phyloP scores from a whole-genome alignment of 1,140 invertebrate genomes.

The Phortica variegata region DNA sequence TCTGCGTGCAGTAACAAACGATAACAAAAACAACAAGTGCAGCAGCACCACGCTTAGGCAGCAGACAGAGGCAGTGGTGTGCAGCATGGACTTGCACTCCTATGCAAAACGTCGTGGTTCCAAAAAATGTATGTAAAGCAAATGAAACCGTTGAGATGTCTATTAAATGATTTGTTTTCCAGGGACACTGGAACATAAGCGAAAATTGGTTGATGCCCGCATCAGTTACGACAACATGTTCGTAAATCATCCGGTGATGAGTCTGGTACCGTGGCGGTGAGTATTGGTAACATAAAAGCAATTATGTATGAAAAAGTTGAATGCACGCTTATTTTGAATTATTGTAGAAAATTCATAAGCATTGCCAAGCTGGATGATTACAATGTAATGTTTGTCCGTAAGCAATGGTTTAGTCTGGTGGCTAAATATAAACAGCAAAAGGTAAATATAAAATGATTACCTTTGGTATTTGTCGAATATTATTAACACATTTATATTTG shows the following conservation, averaged over 20 bases:
- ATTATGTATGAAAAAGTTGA: too few relatives aligned
- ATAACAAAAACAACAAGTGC: slow-evolving; percentile 6
- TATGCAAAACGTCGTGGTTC: slow-evolving; percentile 41
- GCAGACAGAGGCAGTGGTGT: slow-evolving; percentile 10
- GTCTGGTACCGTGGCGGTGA: slow-evolving; percentile 42
- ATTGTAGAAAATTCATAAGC: slow-evolving; percentile 33
- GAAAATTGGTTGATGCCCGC: slow-evolving; percentile 21
- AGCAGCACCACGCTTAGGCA: slow-evolving; percentile 11
- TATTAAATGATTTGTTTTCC: slow-evolving; percentile 29
- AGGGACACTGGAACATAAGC: slow-evolving; percentile 32
- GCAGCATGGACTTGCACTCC: slow-evolving; percentile 47
- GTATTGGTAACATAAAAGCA: slow-evolving; percentile 1
- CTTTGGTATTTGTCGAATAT: not conserved
- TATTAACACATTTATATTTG: not conserved
- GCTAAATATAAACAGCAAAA: slow-evolving; percentile 42
- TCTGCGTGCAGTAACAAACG: too few relatives aligned
- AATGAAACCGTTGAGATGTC: too few relatives aligned
- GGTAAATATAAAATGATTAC: too few relatives aligned
- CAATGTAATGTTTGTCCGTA: slow-evolving; percentile 39
- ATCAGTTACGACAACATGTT: slow-evolving; percentile 15
- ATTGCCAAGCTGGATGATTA: slow-evolving; percentile 38
- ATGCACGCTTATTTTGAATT: too few relatives aligned
- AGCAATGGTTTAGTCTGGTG: slow-evolving; percentile 46
- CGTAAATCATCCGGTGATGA: slow-evolving; percentile 6
- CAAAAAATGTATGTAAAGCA: slow-evolving; percentile 46